These are phyloP conservation scores for Dipodomys spectabilis DNA, from an alignment of 2,113 vertebrate genomes.

Conservation along the genomic window DNA sequence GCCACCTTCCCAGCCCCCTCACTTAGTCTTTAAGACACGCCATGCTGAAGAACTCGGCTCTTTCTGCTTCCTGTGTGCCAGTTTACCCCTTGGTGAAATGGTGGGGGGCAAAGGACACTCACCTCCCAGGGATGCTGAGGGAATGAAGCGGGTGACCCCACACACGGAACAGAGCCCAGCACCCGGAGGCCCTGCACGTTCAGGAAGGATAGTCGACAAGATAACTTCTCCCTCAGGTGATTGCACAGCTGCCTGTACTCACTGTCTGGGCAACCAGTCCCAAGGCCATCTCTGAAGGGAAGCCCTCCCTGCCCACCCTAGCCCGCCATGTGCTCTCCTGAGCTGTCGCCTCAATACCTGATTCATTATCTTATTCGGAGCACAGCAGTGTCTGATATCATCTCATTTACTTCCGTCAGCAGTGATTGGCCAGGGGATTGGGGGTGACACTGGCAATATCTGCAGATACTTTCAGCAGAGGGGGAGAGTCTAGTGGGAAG, in stretches of 20 bases:
- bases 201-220: background rate
- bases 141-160: background rate
- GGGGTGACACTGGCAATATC: background rate
- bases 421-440: background rate
- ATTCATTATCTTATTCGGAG: background rate
- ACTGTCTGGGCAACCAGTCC: background rate
- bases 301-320: background rate
- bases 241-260: background rate
- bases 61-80: background rate
- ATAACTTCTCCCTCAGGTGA: too few species aligned
- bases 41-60: background rate
- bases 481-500: background rate
- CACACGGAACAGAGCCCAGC: too few species aligned
- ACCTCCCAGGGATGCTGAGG: accelerated
- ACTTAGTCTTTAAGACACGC: background rate
- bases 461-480: background rate
- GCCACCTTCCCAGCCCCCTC: background rate
- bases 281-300: background rate
- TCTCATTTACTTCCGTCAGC: background rate
- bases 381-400: background rate
- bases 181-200: background rate
- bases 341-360: background rate
- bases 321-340: background rate
- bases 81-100: background rate
- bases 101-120: too few species aligned